Base-by-base conservation (phyloP, 2,113 vertebrate genomes). In the Clarias magur region DNA sequence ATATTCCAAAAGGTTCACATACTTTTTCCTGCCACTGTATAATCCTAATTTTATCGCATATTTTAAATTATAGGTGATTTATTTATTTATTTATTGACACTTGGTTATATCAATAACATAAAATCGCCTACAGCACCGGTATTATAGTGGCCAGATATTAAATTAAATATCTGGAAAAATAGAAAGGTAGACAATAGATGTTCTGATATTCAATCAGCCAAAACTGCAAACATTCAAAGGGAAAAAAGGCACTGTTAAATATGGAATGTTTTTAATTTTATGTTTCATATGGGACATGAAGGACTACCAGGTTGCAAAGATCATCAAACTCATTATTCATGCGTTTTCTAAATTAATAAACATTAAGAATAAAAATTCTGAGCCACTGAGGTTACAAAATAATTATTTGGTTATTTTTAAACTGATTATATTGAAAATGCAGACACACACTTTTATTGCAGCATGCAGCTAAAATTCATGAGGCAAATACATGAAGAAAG, bases 401-500 rank as follows among this genome's bases (percentile, higher is more conserved):
- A 23, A 27, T 15, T 13, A 78, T 78, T 80, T 87, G 57, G n/a
- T 67, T 90, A 86, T 85, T 83, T 90, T 72, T 91, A 85, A 88
- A 30, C n/a, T 57, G 19, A 79, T 57, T 57, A 79, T 57, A 85
- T 60, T 78, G 59, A 85, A 86, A 91, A 92, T 88, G 87, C 89
- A 89, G 85, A 91, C 65, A 75, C 78, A n/a, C 17, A 86, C 90
- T 85, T 92, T 89, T 90, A 90, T 89, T 90, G 90, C 90, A 90
- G 89, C 93, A 94, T 94, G 94, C 94, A 92, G 48, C 19, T 57
- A 57, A 16, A 80, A 57, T 57, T 59, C 76, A 19, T n/a, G 27
- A 21, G 78, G 78, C 54, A 93, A 92, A 85, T 84, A 84, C 87
- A 80, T 62, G 82, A 54, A 87, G 62, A 86, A 53, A 60, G 63